Evolutionary conservation across 2,113 vertebrate genomes (phyloP).

Genomic region (Lycocorax pyrrhopterus): DNA sequence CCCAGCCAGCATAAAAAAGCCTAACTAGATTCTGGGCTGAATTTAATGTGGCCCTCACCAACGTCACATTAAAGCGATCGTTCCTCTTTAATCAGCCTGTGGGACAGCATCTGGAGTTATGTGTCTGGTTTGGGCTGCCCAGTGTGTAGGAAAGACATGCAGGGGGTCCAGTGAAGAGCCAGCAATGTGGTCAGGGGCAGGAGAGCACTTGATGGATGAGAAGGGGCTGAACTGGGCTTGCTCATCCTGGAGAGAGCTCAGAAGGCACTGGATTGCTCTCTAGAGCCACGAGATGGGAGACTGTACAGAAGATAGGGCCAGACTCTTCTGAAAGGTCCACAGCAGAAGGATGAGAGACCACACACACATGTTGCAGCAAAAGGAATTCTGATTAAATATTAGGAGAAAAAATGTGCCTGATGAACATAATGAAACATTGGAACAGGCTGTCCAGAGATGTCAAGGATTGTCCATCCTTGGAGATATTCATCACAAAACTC

Average conservation of each 20-base stretch:
- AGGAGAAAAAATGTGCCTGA: background rate
- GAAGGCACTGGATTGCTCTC: background rate
- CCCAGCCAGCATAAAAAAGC: background rate
- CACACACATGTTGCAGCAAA: background rate
- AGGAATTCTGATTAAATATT: background rate
- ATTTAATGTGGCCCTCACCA: background rate
- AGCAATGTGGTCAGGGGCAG: background rate
- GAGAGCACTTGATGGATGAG: background rate
- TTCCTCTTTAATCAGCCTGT: background rate
- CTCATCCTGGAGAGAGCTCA: background rate
- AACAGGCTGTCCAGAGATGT: background rate
- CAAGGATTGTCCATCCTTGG: background rate
- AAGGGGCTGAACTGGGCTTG: background rate
- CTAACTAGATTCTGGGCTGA: background rate
- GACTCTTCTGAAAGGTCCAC: background rate
- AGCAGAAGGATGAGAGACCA: background rate
- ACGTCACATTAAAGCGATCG: background rate
- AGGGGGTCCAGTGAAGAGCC: background rate
- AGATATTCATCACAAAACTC: background rate
- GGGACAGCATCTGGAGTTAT: background rate
- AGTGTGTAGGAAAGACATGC: background rate
- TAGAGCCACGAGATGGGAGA: background rate
- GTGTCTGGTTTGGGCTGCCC: background rate
- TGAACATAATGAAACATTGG: background rate
- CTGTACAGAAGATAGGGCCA: background rate